Percentiles rank a stretch among this genome's conserved stretches.
These are phyloP conservation scores for Saimiri boliviensis DNA, from an alignment of 2,113 vertebrate genomes.

Conservation along the genomic window DNA sequence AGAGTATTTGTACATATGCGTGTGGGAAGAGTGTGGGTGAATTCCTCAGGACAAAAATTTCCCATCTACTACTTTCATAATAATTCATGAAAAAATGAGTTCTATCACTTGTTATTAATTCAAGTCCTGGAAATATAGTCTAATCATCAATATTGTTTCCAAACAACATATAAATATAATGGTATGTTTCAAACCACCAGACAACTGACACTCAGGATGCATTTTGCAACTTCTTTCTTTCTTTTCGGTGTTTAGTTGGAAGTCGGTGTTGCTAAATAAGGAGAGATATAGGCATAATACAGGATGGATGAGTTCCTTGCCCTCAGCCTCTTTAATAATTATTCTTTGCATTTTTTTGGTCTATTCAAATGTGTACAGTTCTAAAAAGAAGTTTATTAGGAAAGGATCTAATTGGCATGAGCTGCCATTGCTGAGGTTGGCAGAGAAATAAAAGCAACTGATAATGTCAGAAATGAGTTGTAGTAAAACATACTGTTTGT, in stretches of 20 bases:
- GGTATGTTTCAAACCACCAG: neutral
- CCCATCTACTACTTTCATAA: conserved; percentile 53
- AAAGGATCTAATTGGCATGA: conserved; percentile 58
- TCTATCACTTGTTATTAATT: conserved; percentile 59
- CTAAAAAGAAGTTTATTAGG: conserved; percentile 61
- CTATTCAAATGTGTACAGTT: conserved; percentile 39
- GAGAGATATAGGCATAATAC: neutral
- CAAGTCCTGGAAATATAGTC: conserved; percentile 29
- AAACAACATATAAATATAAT: conserved; percentile 50
- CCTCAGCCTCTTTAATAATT: neutral
- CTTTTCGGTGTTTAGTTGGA: neutral
- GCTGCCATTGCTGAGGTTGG: conserved; percentile 11
- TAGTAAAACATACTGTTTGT: conserved; percentile 65
- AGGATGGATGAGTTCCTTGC: neutral
- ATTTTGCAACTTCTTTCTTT: neutral
- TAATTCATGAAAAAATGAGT: conserved; percentile 61
- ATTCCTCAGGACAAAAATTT: conserved; percentile 70
- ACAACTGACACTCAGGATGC: neutral
- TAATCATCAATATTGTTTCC: conserved; percentile 55
- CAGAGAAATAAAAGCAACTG: conserved; percentile 73
- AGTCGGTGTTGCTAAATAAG: neutral
- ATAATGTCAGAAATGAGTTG: conserved; percentile 72
- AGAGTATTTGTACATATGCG: conserved; percentile 54
- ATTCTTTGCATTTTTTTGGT: conserved; percentile 10
- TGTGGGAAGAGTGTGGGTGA: conserved; percentile 51